Evolutionary conservation across 2,797 vertebrate genomes (phyloP), one percentile per base, ranked within the genome.

Genomic region (Meriones psammophilus): DNA sequence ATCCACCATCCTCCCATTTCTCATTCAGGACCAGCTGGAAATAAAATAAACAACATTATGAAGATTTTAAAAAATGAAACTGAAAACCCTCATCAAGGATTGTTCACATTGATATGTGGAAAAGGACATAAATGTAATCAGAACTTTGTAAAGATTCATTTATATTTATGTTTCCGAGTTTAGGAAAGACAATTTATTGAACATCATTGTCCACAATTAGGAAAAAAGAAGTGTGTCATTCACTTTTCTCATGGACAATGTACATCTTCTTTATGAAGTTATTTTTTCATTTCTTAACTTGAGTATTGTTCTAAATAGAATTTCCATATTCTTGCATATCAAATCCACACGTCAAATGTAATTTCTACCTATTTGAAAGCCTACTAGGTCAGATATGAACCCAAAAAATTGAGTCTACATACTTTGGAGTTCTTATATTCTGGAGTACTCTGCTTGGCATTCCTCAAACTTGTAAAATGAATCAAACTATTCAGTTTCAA

Each of bases 401-500:
- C 8, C 56, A 9, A 89, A 94, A 94, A 58, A 39, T 36, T 83
- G 20, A 36, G 8, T 83, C 42, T 73, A 12, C 54, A 42, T 89
- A 13, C 15, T 36, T 69, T 3, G 28, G 10, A 88, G 33, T 39
- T 73, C 46, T 81, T 64, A 33, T 12, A 36, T 12, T 89, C 68
- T 85, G 7, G 20, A 95, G 42, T 77, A 42, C 71, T 92, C 73
- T 85, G 42, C 33, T 56, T 68, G 56, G 36, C 62, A 39, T 83
- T 94, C 28, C n/a, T 78, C 73, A 94, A 36, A 79, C 58, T 79
- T 88, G 64, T 30, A 74, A 76, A 58, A 83, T 89, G 77, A 94
- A 92, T 96, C 83, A 96, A 71, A 10, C 46, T 76, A 26, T 26
- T 95, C 50, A 20, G 10, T 76, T 42, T 46, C 77, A 42, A 89